A percentile compares a stretch with the other conserved stretches of the same genome.
phyloP scores from a whole-genome alignment of 2,113 vertebrate species.

The Pteruthius melanotis region DNA sequence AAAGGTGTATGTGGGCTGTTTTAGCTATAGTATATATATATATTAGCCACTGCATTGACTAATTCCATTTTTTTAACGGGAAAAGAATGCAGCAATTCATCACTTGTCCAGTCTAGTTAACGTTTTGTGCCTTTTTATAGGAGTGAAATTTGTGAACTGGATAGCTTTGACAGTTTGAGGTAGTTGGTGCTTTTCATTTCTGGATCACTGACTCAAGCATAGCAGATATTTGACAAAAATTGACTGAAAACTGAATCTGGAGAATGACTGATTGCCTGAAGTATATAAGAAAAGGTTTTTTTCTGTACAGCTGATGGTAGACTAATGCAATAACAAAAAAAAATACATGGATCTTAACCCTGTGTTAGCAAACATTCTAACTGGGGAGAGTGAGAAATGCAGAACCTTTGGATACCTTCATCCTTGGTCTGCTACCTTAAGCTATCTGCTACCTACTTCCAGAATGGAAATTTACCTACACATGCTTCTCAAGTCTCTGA shows the following conservation, averaged over 20 bases:
- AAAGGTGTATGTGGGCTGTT: not conserved
- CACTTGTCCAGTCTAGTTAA: conserved; percentile 21
- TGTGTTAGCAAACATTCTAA: not conserved
- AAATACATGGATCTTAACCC: not conserved
- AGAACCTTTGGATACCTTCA: not conserved
- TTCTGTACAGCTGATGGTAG: not conserved
- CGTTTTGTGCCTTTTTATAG: not conserved
- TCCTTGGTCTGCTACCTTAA: not conserved
- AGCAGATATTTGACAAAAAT: conserved; percentile 4
- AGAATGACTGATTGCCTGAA: conserved; percentile 9
- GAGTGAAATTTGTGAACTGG: not conserved
- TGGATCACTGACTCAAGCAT: not conserved
- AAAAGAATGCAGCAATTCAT: conserved; percentile 28
- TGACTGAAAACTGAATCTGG: conserved; percentile 9
- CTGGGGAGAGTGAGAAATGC: not conserved
- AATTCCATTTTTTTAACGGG: not conserved
- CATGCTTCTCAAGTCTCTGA: not conserved
- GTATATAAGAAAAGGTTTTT: not conserved
- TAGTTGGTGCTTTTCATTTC: conserved; percentile 28
- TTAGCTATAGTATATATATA: not conserved
- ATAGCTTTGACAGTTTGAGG: conserved; percentile 10
- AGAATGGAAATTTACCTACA: not conserved
- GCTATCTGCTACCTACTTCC: not conserved
- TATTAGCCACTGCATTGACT: not conserved
- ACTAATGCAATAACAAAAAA: not conserved